Evolutionary conservation across 1,140 invertebrate species (phyloP), one percentile per base, ranked within the genome.

Genomic region (Drosophila suzukii): DNA sequence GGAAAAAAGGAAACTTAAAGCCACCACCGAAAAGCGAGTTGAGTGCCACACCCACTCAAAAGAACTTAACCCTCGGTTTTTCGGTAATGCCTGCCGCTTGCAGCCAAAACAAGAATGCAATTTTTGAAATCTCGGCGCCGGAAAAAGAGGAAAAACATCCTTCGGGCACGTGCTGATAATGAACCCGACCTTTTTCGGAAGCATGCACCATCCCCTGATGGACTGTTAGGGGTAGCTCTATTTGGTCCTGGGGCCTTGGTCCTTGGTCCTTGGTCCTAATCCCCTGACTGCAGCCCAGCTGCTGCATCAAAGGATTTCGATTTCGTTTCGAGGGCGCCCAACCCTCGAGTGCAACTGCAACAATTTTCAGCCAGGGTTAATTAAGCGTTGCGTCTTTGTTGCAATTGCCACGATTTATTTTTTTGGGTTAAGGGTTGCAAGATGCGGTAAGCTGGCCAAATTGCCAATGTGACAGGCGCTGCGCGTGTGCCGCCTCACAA

Each of bases 371-470:
- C 46, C 47, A 49, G 63, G 75, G 83, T 88, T 88, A 88, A 88
- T 88, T 88, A 88, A 88, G 79, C 70, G 60, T 75, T 73, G 83
- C 80, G 78, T 83, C 83, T 88, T 88, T 88, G 83, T 89, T 88
- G 83, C 83, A 89, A 63, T 62, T 6, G 61, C 62, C 43, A 65
- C 63, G 76, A 70, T 71, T 49, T n/a, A 4, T 49, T 50, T 34
- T 32, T 44, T 44, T 10, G 4, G 63, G 83, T 88, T 88, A 71
- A 77, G 46, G 54, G 71, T 61, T 65, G 61, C 47, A 46, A 27
- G 30, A 17, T 36, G 59, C 63, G 65, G 58, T 85, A 86, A 86
- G 81, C 82, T 86, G 82, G 71, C 81, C 73, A 62, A 86, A 80
- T 81, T 56, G 83, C 68, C 67, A 63, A 76, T 88, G 79, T 72